Evolutionary conservation across 2,113 vertebrate species (phyloP), one percentile per base, ranked within the genome.

Genomic region (Halcyon senegalensis): DNA sequence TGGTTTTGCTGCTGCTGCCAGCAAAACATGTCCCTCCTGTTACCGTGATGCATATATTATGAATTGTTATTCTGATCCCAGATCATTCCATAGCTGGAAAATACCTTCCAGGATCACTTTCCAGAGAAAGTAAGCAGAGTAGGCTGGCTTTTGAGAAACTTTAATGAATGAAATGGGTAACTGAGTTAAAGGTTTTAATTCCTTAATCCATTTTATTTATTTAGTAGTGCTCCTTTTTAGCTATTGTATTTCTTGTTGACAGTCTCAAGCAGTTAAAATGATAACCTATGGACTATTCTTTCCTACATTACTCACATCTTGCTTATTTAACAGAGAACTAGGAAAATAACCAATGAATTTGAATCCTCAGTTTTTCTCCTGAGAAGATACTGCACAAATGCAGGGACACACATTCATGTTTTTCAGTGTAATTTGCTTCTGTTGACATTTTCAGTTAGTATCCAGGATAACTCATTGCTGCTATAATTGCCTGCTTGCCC

Each of bases 361-460:
- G 50, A 79, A 74, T 59, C 28, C 63, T 92, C 60, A 28, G 10
- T 37, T 94, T 94, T 85, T 64, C 25, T 92, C 43, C 68, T 13
- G 46, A 70, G 31, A 83, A 88, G 31, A 39, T 50, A 17, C 31
- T 63, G 35, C 59, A 83, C 37, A 51, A 83, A 41, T 77, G 17
- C 55, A 73, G 31, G 46, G 55, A 63, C 50, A 60, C 6, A 1
- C 9, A 11, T 76, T 70, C 37, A 19, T 18, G 21, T 5, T 86
- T 90, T 75, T 60, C 37, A 33, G 59, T 21, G 56, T 78, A 25
- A 50, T 90, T 84, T 89, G 46, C 88, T 95, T 89, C 92, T 93
- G 85, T 95, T 93, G 89, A 56, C 73, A 72, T 90, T 96, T 95
- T 89, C 60, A 76, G 79, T 73, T 55, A 77, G 78, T 80, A 95